A percentile compares a stretch with the other conserved stretches of the same genome.
These are phyloP conservation scores for Tipula confusa DNA, from an alignment of 2,888 invertebrate species.

Conservation along the genomic window DNA sequence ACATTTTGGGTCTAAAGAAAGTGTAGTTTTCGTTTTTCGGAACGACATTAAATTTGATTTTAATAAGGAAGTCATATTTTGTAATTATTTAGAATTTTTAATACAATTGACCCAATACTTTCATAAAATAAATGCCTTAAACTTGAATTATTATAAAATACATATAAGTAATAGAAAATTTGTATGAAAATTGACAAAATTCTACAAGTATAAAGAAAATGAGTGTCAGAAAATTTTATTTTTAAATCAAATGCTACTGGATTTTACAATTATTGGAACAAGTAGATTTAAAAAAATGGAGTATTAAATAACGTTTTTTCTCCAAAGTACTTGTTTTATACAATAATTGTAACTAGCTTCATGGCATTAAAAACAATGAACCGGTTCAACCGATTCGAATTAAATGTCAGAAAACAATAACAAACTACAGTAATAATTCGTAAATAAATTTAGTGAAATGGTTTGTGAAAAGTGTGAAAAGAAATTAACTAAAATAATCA, in stretches of 20 bases:
- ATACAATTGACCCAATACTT: neutral
- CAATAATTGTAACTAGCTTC: neutral
- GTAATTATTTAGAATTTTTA: neutral
- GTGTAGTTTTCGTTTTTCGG: neutral
- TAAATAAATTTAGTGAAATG: conserved; percentile 53
- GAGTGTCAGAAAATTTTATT: neutral
- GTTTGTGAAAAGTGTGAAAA: conserved; percentile 90
- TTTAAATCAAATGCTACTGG: neutral
- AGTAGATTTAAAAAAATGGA: neutral
- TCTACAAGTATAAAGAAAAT: neutral
- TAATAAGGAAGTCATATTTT: neutral
- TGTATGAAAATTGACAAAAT: neutral
- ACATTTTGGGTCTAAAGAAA: neutral
- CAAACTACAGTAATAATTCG: neutral
- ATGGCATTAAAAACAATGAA: neutral
- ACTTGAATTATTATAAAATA: neutral
- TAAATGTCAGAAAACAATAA: neutral
- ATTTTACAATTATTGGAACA: neutral
- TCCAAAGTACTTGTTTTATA: neutral
- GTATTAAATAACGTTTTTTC: neutral
- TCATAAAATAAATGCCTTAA: neutral
- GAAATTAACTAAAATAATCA: conserved; percentile 88
- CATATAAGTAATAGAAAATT: conserved; percentile 3
- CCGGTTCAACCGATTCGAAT: neutral
- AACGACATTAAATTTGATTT: conserved; percentile 25